Evolutionary conservation across 2,888 invertebrate species (phyloP), one percentile per base, ranked within the genome.

Genomic region (Sesia bembeciformis): DNA sequence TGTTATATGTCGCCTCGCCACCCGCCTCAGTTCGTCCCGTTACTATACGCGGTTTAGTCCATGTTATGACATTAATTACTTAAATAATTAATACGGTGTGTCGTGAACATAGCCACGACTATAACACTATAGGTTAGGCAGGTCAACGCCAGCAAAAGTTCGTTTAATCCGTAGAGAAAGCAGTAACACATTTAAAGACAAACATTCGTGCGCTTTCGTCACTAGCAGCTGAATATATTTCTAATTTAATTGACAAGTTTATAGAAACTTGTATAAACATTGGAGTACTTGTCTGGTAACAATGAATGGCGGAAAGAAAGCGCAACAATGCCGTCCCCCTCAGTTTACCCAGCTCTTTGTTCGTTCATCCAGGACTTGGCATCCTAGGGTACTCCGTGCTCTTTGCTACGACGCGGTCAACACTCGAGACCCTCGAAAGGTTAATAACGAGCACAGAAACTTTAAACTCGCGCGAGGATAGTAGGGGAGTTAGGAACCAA

Each of bases 401-500:
- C 46, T 46, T 46, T 46, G 23, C 4, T 46, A 46, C 46, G 7
- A 46, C 46, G 46, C 46, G 46, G 46, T 46, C 8, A 7, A 46
- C 46, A 46, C 46, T 46, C 46, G 46, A 46, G 23, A 46, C 23
- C 46, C 8, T 46, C n/a, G 46, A 7, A 41, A 41, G 41, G 41
- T 41, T 41, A 1, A 7, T 6, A 46, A 46, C 8, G n/a, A 4
- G 46, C 8, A 46, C 46, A 23, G 8, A 46, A 23, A 23, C 46
- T 46, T 8, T 46, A 46, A 46, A 46, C 62, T 60, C 58, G 60
- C 60, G 61, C 5, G 8, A 4, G 5, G 70, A 62, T 57, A 68
- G 74, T 67, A 68, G 64, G 68, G 65, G 67, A 70, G 70, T 77
- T 76, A 79, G 79, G 78, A 78, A 79, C 73, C 74, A 75, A 23